phyloP scores from a whole-genome alignment of 2,113 vertebrate genomes.

The Pitta sordida region DNA sequence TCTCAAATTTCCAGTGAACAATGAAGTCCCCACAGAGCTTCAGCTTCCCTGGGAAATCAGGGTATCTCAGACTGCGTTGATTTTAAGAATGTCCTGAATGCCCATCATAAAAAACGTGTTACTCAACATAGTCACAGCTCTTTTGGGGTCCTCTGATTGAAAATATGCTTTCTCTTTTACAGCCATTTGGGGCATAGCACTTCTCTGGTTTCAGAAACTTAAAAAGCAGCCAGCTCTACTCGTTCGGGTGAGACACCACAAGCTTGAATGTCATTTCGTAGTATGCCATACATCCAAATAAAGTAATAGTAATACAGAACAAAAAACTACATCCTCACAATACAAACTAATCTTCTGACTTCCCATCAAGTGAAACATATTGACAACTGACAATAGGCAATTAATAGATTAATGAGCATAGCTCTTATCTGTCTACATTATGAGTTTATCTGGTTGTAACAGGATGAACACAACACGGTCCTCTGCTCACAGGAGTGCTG shows the following conservation, averaged over 20 bases:
- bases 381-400: conserved; percentile 69
- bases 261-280: neutral
- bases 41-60: conserved; percentile 50
- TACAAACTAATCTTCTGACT: conserved; percentile 54
- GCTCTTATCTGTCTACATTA: conserved; percentile 66
- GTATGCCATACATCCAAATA: neutral
- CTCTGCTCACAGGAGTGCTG: conserved; percentile 42
- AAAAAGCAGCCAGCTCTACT: neutral
- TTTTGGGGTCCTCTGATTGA: neutral
- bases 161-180: neutral
- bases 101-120: neutral
- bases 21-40: conserved; percentile 54
- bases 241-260: neutral
- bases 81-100: conserved; percentile 55
- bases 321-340: conserved; percentile 50
- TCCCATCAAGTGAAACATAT: conserved; percentile 61
- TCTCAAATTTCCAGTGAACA: conserved; percentile 64
- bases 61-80: conserved; percentile 51
- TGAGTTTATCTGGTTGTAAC: conserved; percentile 71
- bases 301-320: conserved; percentile 24
- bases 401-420: conserved; percentile 71
- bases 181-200: neutral
- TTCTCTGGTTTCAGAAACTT: conserved; percentile 21
- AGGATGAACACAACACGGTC: conserved; percentile 53
- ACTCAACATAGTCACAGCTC: neutral